Conservation (phyloP, 2,797 vertebrate genomes). For the Hemibagrus guttatus region DNA sequence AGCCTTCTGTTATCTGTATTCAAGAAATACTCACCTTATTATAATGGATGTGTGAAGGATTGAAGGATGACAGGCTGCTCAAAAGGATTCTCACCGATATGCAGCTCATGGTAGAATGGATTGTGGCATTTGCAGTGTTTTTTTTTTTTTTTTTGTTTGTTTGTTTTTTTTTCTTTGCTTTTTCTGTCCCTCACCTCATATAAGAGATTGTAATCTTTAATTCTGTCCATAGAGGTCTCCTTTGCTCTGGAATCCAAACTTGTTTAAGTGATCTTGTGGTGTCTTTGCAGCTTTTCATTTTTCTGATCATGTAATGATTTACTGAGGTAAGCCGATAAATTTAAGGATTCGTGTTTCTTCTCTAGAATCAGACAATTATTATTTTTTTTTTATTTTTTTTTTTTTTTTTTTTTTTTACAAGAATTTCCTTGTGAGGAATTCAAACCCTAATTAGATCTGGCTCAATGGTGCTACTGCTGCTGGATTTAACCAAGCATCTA, state of each 20-base stretch:
- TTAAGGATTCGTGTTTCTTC: not conserved
- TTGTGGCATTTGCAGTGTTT: not conserved
- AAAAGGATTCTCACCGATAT: not conserved
- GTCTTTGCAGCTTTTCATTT: not conserved
- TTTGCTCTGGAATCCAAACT: constrained; percentile 63
- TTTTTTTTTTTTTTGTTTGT: not conserved
- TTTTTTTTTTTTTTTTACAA: not conserved
- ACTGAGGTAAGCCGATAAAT: not conserved
- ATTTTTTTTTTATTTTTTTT: not conserved
- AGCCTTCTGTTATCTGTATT: not conserved
- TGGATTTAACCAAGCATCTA: not conserved
- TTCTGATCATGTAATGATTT: constrained; percentile 12
- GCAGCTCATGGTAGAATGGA: not conserved
- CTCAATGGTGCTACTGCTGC: not conserved
- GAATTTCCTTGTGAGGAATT: not conserved
- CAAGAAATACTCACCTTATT: not conserved
- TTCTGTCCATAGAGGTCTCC: constrained; percentile 79
- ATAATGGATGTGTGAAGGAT: not conserved
- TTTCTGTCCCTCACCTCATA: not conserved
- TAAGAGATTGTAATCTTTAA: constrained; percentile 74
- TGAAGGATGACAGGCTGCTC: not conserved
- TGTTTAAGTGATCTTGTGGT: constrained; percentile 3
- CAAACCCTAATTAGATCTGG: constrained; percentile 2
- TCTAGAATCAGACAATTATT: not conserved
- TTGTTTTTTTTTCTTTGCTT: too few relatives aligned